Conservation (phyloP, 2,113 vertebrate genomes). For the Pterocles gutturalis region DNA sequence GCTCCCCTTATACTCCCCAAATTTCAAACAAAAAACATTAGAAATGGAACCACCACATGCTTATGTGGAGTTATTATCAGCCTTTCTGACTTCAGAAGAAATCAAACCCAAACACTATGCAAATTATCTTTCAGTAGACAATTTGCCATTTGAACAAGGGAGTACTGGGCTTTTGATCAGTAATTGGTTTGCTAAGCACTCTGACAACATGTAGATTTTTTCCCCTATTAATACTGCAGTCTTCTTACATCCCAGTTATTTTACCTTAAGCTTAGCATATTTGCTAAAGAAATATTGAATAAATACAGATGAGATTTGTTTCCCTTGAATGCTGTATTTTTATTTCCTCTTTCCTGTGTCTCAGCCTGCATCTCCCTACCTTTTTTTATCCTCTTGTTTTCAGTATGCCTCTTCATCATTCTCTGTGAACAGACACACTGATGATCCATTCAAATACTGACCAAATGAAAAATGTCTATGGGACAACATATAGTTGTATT, state of each 20-base stretch:
- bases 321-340: accelerated
- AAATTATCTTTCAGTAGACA: neutral
- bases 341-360: neutral
- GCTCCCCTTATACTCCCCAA: neutral
- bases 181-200: neutral
- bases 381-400: neutral
- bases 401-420: neutral
- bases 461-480: neutral
- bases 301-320: neutral
- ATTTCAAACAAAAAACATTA: neutral
- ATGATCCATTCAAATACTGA: neutral
- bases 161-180: neutral
- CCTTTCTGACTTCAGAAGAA: neutral
- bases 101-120: neutral
- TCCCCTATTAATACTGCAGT: neutral
- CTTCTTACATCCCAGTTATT: neutral
- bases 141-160: neutral
- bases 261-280: neutral
- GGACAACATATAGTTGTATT: neutral
- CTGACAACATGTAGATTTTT: neutral
- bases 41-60: neutral
- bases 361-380: neutral
- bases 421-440: neutral
- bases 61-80: neutral
- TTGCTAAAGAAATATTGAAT: neutral